Evolutionary conservation across 1,140 invertebrate genomes (phyloP), one percentile per base, ranked within the genome.

Genomic region (Luehdorfia chinensis): DNA sequence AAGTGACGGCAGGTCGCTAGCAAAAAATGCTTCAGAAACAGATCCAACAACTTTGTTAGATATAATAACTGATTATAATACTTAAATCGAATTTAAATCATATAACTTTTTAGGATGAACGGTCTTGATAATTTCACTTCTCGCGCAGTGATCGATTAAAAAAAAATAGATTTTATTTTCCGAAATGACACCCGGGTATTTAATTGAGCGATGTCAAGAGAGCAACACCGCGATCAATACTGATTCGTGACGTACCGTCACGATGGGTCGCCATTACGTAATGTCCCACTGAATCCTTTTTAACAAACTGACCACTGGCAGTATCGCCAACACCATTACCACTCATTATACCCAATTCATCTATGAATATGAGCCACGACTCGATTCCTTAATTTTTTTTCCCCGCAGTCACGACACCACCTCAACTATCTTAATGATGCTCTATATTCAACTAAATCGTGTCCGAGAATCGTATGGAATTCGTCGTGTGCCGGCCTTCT

Each of bases 291-390:
- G 37, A 28, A 33, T 46, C 30, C 48, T 44, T 50, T 56, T 47
- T 47, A 54, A 43, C 16, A 23, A 33, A 45, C 44, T 52, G 47
- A 34, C 55, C 52, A 52, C 47, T 43, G 25, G 25, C 55, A 25
- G 50, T 53, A 64, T 73, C 67, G 57, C 67, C 50, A 65, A 67
- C 66, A 69, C 43, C 59, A 63, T 76, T 74, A 76, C 60, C 55
- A 63, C 63, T 77, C 71, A 77, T 77, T 77, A 77, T 61, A 75
- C 60, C 55, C 74, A 66, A 77, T 77, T 77, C 74, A 77, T 68
- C 69, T 70, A 56, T 59, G 48, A 55, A 59, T 66, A 59, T 55
- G 41, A 49, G 55, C 59, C 64, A 66, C 68, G 71, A 73, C 46
- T 61, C 44, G 55, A 65, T 64, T 57, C 61, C 53, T 67, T 59